A percentile compares a stretch with the other conserved stretches of the same genome.
Conservation (phyloP, 2,113 vertebrate species). For the Todiramphus chloris region DNA sequence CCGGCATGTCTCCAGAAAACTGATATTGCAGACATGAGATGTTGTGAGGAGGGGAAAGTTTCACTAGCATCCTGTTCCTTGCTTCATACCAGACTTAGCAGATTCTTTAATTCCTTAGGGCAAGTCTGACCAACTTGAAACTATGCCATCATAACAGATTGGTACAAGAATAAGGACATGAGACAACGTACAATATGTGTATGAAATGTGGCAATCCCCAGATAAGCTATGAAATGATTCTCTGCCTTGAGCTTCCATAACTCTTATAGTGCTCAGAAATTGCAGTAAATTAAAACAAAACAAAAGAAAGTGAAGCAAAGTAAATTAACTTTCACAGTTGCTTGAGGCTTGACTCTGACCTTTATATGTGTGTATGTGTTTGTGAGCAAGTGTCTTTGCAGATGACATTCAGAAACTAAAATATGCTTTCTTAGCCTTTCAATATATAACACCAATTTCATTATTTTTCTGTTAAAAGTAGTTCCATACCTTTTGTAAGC, state of each 20-base stretch:
- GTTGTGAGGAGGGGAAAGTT: background rate
- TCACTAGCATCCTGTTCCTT: background rate
- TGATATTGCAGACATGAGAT: background rate
- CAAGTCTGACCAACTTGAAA: background rate
- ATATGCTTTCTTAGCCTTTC: background rate
- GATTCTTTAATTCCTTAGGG: background rate
- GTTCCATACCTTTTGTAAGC: background rate
- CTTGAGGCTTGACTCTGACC: background rate
- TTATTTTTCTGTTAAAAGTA: background rate
- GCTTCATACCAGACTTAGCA: background rate
- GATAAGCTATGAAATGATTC: background rate
- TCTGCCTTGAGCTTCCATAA: background rate
- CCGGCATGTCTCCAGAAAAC: background rate
- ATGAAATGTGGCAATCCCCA: background rate
- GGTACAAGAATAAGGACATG: background rate
- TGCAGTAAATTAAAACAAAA: background rate
- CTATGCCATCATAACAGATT: background rate
- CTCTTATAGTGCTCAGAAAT: background rate
- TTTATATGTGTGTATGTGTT: background rate
- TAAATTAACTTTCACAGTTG: background rate
- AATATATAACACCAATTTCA: background rate
- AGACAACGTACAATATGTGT: background rate
- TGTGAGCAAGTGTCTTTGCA: background rate
- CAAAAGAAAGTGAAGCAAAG: background rate
- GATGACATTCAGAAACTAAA: background rate